These are phyloP conservation scores for Takifugu bimaculatus DNA, from an alignment of 2,113 vertebrate species.

Conservation along the genomic window DNA sequence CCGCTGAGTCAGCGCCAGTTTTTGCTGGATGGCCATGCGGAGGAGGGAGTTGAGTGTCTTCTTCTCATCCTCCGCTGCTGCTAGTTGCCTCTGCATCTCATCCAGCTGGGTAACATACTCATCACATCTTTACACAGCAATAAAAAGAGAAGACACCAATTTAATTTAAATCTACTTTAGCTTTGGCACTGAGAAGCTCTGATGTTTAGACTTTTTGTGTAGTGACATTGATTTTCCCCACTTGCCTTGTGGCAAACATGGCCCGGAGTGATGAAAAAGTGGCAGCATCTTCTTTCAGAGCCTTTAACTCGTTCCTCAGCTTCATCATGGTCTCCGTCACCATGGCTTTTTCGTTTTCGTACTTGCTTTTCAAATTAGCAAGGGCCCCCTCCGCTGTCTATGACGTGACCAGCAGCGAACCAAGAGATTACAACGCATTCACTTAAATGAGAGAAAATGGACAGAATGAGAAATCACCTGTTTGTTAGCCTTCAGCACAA, in stretches of 20 bases:
- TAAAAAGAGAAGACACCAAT: not conserved
- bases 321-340: conserved; percentile 99
- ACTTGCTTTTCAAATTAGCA: conserved; percentile 98
- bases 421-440: not conserved
- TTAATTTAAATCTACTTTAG: not conserved
- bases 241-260: conserved; percentile 97
- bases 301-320: conserved; percentile 95
- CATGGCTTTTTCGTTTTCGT: conserved; percentile 96
- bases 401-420: not conserved
- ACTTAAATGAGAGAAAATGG: not conserved
- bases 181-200: not conserved
- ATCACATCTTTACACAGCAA: conserved; percentile 80
- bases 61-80: conserved; percentile 97
- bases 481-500: conserved; percentile 97
- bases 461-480: conserved; percentile 69
- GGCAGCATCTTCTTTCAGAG: conserved; percentile 96
- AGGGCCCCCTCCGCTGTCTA: conserved; percentile 94
- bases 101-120: conserved; percentile 96
- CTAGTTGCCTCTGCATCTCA: conserved; percentile 98
- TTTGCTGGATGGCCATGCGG: conserved; percentile 98
- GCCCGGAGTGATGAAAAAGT: conserved; percentile 97
- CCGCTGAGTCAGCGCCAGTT: conserved; percentile 93
- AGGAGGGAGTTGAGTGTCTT: conserved; percentile 97
- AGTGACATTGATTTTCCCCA: too few species aligned
- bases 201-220: too few species aligned